phyloP scores from a whole-genome alignment of 2,113 vertebrate genomes.

The Axis porcinus region DNA sequence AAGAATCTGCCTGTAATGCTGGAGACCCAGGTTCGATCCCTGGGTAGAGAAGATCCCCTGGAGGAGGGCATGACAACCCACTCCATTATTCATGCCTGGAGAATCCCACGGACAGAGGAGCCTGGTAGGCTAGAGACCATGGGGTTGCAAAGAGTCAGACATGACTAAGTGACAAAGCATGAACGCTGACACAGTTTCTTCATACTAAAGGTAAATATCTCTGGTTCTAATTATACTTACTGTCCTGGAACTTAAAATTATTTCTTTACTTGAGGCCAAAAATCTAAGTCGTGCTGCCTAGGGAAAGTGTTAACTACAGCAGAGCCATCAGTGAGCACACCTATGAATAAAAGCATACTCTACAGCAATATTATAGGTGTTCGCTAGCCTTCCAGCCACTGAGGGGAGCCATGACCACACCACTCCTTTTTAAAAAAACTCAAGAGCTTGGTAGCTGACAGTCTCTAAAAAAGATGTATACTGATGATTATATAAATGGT shows the following conservation, averaged over 20 bases:
- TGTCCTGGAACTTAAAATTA: not conserved
- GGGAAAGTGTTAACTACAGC: not conserved
- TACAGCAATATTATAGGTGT: not conserved
- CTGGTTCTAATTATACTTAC: not conserved
- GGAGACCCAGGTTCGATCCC: not conserved
- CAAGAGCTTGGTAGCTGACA: not conserved
- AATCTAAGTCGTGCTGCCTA: not conserved
- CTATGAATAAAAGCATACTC: not conserved
- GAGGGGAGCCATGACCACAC: not conserved
- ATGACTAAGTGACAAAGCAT: not conserved
- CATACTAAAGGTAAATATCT: not conserved
- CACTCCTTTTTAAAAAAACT: not conserved
- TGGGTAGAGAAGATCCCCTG: not conserved
- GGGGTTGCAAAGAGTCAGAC: not conserved
- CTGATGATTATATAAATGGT: not conserved
- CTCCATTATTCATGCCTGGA: not conserved
- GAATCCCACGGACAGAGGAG: not conserved
- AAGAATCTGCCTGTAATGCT: not conserved
- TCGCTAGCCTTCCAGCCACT: not conserved
- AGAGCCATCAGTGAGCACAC: not conserved
- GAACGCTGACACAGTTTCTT: not conserved
- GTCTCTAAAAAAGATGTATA: not conserved
- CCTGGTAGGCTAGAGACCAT: not conserved
- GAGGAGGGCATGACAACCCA: not conserved
- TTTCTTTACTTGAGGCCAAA: conserved; percentile 10